Evolutionary conservation across 1,140 invertebrate species (phyloP).

Genomic region (Probaryconus sp.): DNA sequence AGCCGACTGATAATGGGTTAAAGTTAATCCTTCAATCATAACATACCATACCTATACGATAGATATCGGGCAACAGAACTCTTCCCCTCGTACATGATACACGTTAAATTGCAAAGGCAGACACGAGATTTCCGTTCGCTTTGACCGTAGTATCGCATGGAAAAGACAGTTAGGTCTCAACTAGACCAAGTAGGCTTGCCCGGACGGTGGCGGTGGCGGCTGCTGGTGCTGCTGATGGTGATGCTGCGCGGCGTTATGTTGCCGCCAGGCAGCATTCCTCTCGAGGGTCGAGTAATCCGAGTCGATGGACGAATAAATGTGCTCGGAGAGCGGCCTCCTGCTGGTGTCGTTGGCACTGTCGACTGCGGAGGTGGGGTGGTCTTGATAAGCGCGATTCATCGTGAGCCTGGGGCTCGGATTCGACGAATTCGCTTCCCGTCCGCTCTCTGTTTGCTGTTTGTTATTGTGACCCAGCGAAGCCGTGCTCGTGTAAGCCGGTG

Average conservation of each 20-base stretch:
- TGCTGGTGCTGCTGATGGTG: constrained; percentile 73
- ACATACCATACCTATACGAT: constrained; percentile 24
- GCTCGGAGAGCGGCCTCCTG: constrained; percentile 87
- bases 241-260: constrained; percentile 65
- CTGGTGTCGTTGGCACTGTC: constrained; percentile 77
- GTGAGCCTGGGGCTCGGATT: constrained; percentile 72
- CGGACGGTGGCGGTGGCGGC: constrained; percentile 72
- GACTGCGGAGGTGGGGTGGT: constrained; percentile 77
- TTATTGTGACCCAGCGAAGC: constrained; percentile 67
- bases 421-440: constrained; percentile 60
- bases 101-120: constrained; percentile 5
- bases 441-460: constrained; percentile 45
- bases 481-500: constrained; percentile 78
- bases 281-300: constrained; percentile 86
- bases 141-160: too few relatives aligned
- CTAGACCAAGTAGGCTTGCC: constrained; percentile 81
- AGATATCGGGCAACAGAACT: constrained; percentile 12
- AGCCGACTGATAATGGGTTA: too few relatives aligned
- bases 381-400: constrained; percentile 76
- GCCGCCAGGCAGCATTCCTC: constrained; percentile 76
- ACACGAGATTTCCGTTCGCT: not conserved
- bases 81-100: constrained; percentile 8
- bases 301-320: constrained; percentile 92
- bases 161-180: constrained; percentile 42
- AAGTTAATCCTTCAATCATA: too few relatives aligned